A percentile compares a stretch with the other conserved stretches of the same genome.
These are phyloP conservation scores for Pachyrhynchus sulphureomaculatus DNA, from an alignment of 1,140 invertebrate species.

Conservation along the genomic window DNA sequence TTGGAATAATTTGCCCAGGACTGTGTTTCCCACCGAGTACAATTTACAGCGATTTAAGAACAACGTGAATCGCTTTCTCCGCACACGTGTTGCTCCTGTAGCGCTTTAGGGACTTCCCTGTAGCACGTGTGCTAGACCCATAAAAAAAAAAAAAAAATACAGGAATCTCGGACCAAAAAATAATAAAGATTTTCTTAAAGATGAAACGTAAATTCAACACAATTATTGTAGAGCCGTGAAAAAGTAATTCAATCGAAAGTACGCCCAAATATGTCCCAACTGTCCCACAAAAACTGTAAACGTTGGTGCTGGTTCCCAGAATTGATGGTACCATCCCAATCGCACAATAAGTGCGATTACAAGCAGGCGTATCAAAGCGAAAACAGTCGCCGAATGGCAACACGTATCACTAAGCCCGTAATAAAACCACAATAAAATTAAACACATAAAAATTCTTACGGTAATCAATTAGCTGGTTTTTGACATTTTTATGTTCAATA, in stretches of 20 bases:
- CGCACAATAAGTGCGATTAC: conserved; percentile 28
- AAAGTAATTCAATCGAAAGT: background rate
- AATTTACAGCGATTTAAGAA: too few relatives aligned
- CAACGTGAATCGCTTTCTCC: too few relatives aligned
- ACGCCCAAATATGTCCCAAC: background rate
- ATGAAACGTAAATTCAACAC: too few relatives aligned
- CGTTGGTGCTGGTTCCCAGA: conserved; percentile 17
- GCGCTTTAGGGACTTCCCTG: too few relatives aligned
- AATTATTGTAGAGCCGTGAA: too few relatives aligned
- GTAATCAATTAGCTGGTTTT: conserved; percentile 27
- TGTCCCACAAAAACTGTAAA: background rate
- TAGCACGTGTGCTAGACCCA: too few relatives aligned
- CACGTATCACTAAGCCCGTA: conserved; percentile 25
- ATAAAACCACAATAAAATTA: conserved; percentile 30
- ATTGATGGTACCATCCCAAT: conserved; percentile 22
- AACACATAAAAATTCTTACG: conserved; percentile 28
- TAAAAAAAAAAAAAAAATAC: too few relatives aligned
- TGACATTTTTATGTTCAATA: conserved; percentile 13
- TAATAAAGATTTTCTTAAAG: too few relatives aligned
- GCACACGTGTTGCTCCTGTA: too few relatives aligned
- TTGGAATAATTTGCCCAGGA: too few relatives aligned
- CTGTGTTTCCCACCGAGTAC: too few relatives aligned
- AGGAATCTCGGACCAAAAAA: too few relatives aligned
- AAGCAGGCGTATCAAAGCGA: conserved; percentile 14
- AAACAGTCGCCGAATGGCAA: conserved; percentile 17